Evolutionary conservation across 2,888 invertebrate species (phyloP).

Genomic region (Rutpela maculata): DNA sequence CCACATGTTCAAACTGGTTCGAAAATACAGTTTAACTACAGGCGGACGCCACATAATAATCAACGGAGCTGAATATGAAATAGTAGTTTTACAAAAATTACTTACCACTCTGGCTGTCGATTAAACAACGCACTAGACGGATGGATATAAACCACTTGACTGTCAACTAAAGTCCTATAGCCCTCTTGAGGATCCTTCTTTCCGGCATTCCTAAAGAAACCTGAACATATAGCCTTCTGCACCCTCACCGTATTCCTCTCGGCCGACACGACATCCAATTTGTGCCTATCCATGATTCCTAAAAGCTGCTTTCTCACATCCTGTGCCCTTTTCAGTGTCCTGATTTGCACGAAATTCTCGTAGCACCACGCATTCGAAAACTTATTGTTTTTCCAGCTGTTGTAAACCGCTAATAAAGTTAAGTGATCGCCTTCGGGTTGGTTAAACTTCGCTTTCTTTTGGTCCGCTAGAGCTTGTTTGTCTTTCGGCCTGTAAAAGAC

Average conservation of each 20-base stretch:
- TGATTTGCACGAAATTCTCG: conserved; percentile 98
- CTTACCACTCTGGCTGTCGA: conserved; percentile 97
- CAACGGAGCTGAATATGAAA: neutral
- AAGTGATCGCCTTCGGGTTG: conserved; percentile 99
- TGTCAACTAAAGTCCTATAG: conserved; percentile 97
- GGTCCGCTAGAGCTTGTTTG: conserved; percentile 97
- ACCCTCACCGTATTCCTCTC: conserved; percentile 96
- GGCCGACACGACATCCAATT: conserved; percentile 96
- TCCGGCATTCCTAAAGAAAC: conserved; percentile 98
- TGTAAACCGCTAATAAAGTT: conserved; percentile 97
- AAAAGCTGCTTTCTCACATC: conserved; percentile 98
- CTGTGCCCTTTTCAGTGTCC: conserved; percentile 97
- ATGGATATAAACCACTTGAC: conserved; percentile 99
- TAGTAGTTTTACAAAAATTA: conserved; percentile 42
- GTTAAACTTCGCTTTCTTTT: conserved; percentile 99
- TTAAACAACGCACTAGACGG: conserved; percentile 98
- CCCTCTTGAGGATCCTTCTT: conserved; percentile 99
- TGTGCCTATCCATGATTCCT: conserved; percentile 98
- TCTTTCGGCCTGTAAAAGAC: conserved; percentile 97
- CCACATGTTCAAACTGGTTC: too few species aligned
- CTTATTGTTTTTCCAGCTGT: conserved; percentile 99
- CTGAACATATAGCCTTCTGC: conserved; percentile 98
- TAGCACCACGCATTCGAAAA: conserved; percentile 99
- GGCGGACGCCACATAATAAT: too few species aligned
- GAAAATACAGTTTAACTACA: too few species aligned